These are phyloP conservation scores for Paramormyrops hopkinsi DNA, from an alignment of 2,797 vertebrate species.

Conservation along the genomic window DNA sequence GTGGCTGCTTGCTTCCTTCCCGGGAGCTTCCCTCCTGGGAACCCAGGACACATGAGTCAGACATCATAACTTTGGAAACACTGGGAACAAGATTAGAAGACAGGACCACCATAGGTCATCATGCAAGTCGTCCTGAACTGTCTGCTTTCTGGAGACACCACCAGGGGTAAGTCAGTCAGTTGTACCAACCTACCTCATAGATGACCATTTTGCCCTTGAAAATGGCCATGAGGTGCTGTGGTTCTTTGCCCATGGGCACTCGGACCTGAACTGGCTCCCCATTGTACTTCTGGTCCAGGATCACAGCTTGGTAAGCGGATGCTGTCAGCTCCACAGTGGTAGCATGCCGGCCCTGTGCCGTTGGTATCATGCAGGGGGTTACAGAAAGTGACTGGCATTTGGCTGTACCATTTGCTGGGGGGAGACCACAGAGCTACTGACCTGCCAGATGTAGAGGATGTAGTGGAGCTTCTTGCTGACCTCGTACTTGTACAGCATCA, in stretches of 20 bases:
- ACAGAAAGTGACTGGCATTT: not conserved
- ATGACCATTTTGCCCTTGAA: conserved; percentile 80
- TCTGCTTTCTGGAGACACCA: not conserved
- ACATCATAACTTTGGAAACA: not conserved
- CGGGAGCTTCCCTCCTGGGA: conserved; percentile 66
- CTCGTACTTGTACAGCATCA: conserved; percentile 74
- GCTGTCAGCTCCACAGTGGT: conserved; percentile 66
- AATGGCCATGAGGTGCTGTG: conserved; percentile 74
- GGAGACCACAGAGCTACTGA: conserved; percentile 41
- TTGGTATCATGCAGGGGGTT: not conserved
- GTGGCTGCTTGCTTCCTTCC: conserved; percentile 27
- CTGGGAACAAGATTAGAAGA: not conserved
- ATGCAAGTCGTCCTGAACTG: not conserved
- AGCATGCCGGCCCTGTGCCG: conserved; percentile 70
- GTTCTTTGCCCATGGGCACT: conserved; percentile 80
- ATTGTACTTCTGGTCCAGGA: conserved; percentile 70
- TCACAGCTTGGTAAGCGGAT: conserved; percentile 69
- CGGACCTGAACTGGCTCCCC: conserved; percentile 72
- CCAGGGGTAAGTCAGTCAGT: not conserved
- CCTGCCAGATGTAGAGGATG: conserved; percentile 81
- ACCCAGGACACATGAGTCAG: not conserved
- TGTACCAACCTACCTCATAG: conserved; percentile 56
- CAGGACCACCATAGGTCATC: not conserved
- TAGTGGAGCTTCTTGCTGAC: conserved; percentile 65
- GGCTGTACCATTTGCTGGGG: not conserved